Percentiles rank a stretch among this genome's conserved stretches.
Conservation (phyloP, 1,140 invertebrate genomes). For the Diploscapter pachys region DNA sequence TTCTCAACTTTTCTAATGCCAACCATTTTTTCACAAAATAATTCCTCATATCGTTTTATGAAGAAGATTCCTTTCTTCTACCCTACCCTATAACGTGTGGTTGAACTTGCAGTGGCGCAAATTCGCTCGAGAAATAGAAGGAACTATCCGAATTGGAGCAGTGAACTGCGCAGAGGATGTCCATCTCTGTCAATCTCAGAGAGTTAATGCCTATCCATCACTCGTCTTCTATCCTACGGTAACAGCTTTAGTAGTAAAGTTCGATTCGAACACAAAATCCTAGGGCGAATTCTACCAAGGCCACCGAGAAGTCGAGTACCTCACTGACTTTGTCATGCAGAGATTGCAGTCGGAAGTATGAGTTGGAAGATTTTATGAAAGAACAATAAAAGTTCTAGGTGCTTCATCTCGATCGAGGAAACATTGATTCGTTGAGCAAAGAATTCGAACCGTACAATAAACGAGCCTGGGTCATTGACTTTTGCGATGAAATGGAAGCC, state of each 20-base stretch:
- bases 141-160: conserved; percentile 72
- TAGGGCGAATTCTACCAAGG: conserved; percentile 50
- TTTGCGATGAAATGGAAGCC: conserved; percentile 45
- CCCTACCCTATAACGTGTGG: too few species aligned
- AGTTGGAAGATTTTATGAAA: background rate
- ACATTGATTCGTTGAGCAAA: conserved; percentile 36
- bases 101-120: conserved; percentile 69
- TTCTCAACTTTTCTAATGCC: too few species aligned
- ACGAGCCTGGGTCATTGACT: conserved; percentile 48
- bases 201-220: conserved; percentile 71
- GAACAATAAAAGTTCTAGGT: conserved; percentile 13
- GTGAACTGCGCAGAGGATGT: conserved; percentile 78
- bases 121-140: conserved; percentile 72
- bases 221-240: conserved; percentile 67
- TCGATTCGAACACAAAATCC: conserved; percentile 24
- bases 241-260: background rate
- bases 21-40: too few species aligned
- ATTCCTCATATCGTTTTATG: too few species aligned
- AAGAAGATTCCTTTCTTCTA: too few species aligned
- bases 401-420: conserved; percentile 41
- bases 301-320: conserved; percentile 41
- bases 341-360: conserved; percentile 39
- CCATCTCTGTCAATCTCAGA: conserved; percentile 69
- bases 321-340: conserved; percentile 47
- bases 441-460: conserved; percentile 47